Evolutionary conservation across 2,113 vertebrate genomes (phyloP), one percentile per base, ranked within the genome.

Genomic region (Sitta europaea): DNA sequence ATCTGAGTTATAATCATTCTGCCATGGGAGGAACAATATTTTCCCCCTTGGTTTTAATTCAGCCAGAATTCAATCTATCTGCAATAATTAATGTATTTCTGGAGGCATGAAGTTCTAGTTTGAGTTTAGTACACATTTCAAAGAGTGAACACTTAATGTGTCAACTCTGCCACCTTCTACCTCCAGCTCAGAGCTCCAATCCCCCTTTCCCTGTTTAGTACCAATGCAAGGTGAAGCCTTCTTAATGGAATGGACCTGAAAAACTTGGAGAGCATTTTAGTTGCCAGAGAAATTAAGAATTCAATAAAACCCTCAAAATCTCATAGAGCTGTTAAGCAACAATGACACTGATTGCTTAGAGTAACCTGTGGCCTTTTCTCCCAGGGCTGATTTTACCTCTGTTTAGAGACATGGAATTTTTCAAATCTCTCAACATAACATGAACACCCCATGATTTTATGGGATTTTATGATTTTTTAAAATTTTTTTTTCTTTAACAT

Each of bases 371-470:
- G 21, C 14, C 15, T 22, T 33, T 14, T 15, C 16, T 81, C 21
- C 14, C 8, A 62, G 66, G 89, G 5, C 7, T 75, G 48, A 42
- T 28, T 68, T 51, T 43, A 12, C 40, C 3, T 13, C 4, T 35
- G 7, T 45, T 80, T 22, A 27, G 20, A 79, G 6, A 70, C 4
- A n/a, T 19, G 28, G 21, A 51, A 29, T 25, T 59, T 62, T 48
- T 61, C 19, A 67, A 51, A 51, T 40, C 11, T 48, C 20, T 9
- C 25, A 63, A 2, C 3, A 28, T 0, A 47, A 22, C 14, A 81
- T 19, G 43, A 80, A 80, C 54, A 50, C 1, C 0, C 1, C 10
- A 13, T 45, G 25, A 70, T 25, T 25, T 68, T 21, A 38, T 9
- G 11, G 29, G n/a, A n/a, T n/a, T n/a, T n/a, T n/a, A n/a, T n/a